Evolutionary conservation across 2,888 invertebrate genomes (phyloP).

Genomic region (Idaea straminata): DNA sequence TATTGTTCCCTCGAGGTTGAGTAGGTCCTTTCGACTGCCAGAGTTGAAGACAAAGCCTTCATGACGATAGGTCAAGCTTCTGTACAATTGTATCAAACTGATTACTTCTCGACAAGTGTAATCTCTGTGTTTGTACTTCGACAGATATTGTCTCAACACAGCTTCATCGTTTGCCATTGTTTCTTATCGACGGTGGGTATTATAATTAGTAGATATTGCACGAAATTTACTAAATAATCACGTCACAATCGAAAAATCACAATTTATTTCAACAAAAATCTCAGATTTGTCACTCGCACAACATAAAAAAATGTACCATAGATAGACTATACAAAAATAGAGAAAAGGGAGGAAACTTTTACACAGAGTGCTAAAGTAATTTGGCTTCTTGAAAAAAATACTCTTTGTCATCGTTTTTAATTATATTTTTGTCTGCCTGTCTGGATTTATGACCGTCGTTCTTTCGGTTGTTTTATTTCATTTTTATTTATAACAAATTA

Average conservation of each 20-base stretch:
- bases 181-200: conserved; percentile 9
- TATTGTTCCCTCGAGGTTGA: conserved; percentile 94
- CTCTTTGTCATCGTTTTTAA: too few relatives aligned
- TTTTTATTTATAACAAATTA: too few relatives aligned
- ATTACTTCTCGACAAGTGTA: conserved; percentile 69
- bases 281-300: neutral
- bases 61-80: conserved; percentile 67
- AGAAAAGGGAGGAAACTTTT: neutral
- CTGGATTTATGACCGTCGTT: too few relatives aligned
- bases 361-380: neutral
- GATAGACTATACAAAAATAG: neutral
- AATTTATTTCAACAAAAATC: neutral
- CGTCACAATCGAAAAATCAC: neutral
- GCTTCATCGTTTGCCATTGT: conserved; percentile 70
- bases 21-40: conserved; percentile 88
- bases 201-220: conserved; percentile 4
- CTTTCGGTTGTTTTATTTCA: too few relatives aligned
- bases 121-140: conserved; percentile 72
- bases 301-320: neutral
- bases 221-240: neutral
- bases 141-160: conserved; percentile 62
- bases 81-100: conserved; percentile 67
- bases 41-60: conserved; percentile 90
- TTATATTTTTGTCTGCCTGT: too few relatives aligned
- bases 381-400: too few relatives aligned